phyloP scores from a whole-genome alignment of 2,113 vertebrate genomes.

The Paramisgurnus dabryanus region DNA sequence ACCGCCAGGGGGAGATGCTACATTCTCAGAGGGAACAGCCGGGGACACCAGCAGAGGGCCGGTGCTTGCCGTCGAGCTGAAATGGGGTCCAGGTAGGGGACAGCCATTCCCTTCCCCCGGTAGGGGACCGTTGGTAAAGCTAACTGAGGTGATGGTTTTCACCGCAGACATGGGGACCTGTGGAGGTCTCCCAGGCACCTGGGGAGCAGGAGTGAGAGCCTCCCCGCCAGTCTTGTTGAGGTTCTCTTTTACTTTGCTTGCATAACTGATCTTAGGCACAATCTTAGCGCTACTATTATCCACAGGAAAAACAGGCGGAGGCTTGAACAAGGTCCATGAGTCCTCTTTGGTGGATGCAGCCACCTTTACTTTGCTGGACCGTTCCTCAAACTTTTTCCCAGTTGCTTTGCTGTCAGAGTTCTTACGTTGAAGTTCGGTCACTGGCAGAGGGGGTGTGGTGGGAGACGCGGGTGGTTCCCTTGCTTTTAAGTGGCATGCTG shows the following conservation, averaged over 20 bases:
- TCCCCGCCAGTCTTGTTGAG: conserved; percentile 93
- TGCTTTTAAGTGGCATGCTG: conserved; percentile 52
- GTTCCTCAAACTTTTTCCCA: conserved; percentile 90
- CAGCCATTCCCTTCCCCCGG: conserved; percentile 82
- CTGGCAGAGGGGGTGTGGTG: conserved; percentile 69
- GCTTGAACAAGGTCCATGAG: conserved; percentile 98
- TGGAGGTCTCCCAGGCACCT: conserved; percentile 83
- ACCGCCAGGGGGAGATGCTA: conserved; percentile 78
- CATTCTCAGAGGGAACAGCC: conserved; percentile 80
- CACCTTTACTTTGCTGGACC: conserved; percentile 87
- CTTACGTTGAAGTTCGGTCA: conserved; percentile 83
- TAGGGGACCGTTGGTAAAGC: conserved; percentile 92
- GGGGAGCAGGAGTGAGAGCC: conserved; percentile 69
- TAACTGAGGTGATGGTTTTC: conserved; percentile 95
- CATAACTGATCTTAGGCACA: conserved; percentile 99
- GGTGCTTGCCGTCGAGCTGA: conserved; percentile 72
- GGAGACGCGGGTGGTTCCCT: conserved; percentile 66
- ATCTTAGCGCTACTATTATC: conserved; percentile 99
- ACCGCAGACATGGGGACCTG: conserved; percentile 98
- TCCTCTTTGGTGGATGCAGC: conserved; percentile 89
- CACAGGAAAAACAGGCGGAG: conserved; percentile 97
- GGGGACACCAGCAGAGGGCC: conserved; percentile 70
- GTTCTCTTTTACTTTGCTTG: conserved; percentile 99
- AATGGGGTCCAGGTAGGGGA: conserved; percentile 82
- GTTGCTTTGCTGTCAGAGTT: conserved; percentile 85